Base-by-base conservation (phyloP, 2,113 vertebrate species). In the Thalassoma bifasciatum region DNA sequence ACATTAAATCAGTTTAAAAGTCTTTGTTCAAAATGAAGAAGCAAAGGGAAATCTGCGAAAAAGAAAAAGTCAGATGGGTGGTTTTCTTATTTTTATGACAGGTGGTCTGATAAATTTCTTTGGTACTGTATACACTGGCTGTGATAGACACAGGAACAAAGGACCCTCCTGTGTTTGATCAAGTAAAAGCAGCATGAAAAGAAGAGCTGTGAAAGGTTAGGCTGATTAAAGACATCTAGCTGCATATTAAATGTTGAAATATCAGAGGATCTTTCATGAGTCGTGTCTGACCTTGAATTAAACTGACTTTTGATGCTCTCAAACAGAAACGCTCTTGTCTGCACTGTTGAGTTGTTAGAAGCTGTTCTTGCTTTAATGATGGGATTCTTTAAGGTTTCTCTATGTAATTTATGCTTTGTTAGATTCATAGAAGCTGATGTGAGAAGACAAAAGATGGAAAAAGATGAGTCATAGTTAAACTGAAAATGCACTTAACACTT, bases 201-300 rank as follows among this genome's bases (percentile, higher is more conserved):
- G 44, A 8, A 1, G 17, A 50, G 23, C 8, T n/a, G 44, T 42
- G 6, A 51, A 64, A 69, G 53, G 72, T 60, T 53, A 5, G 0
- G 30, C 19, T 23, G 52, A 22, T 54, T 56, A 49, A 13, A 26
- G 56, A 37, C 5, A 37, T 14, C 26, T 34, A 0, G 8, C 17
- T 63, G 30, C 26, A 16, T 47, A 23, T 59, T 13, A 68, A 53
- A 68, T 59, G 38, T 75, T 54, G 14, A 61, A 60, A n/a, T 36
- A 23, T 23, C 3, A n/a, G 4, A 52, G 52, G 22, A 24, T 54
- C 23, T 2, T 22, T 7, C 14, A 8, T 9, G 40, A 73, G 14
- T 34, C 26, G 21, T 11, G 42, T 47, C 24, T 34, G 23, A 52
- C 42, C 53, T 56, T 38, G 49, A n/a, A 42, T 23, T 7, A 19